A percentile compares a stretch with the other conserved stretches of the same genome.
phyloP scores from a whole-genome alignment of 1,140 invertebrate species.

The Apis florea region DNA sequence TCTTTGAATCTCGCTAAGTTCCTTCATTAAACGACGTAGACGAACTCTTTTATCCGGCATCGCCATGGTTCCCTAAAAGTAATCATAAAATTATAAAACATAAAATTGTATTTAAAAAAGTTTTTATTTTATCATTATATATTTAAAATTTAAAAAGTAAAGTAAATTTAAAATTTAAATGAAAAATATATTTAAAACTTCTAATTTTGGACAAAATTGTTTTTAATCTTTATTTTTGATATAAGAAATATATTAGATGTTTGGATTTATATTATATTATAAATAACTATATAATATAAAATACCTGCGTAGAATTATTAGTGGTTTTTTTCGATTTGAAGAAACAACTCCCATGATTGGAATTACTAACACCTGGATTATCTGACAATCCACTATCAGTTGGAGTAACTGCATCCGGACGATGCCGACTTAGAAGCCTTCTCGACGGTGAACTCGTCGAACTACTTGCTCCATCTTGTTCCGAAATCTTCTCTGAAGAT shows the following conservation, averaged over 20 bases:
- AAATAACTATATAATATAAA: too few species aligned
- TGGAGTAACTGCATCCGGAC: conserved; percentile 84
- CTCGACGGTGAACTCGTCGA: conserved; percentile 83
- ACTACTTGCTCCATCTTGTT: conserved; percentile 81
- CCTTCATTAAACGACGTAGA: conserved; percentile 94
- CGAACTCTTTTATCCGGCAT: conserved; percentile 83
- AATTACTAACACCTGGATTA: conserved; percentile 79
- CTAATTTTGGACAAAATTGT: too few species aligned
- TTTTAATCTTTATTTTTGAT: too few species aligned
- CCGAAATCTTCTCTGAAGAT: conserved; percentile 83
- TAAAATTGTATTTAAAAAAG: too few species aligned
- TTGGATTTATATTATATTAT: too few species aligned
- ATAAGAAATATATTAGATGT: too few species aligned
- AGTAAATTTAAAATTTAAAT: too few species aligned
- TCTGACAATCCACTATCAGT: conserved; percentile 82
- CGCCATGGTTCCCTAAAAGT: conserved; percentile 43
- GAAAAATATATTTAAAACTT: too few species aligned
- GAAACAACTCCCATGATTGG: conserved; percentile 64
- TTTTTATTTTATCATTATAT: too few species aligned
- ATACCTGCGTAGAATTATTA: conserved; percentile 47
- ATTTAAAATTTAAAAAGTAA: too few species aligned
- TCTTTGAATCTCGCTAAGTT: conserved; percentile 92
- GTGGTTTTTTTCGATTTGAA: conserved; percentile 75
- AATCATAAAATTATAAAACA: not conserved
- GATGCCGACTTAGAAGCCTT: conserved; percentile 80